Evolutionary conservation across 2,888 invertebrate genomes (phyloP), one percentile per base, ranked within the genome.

Genomic region (Lithophane ornitopus): DNA sequence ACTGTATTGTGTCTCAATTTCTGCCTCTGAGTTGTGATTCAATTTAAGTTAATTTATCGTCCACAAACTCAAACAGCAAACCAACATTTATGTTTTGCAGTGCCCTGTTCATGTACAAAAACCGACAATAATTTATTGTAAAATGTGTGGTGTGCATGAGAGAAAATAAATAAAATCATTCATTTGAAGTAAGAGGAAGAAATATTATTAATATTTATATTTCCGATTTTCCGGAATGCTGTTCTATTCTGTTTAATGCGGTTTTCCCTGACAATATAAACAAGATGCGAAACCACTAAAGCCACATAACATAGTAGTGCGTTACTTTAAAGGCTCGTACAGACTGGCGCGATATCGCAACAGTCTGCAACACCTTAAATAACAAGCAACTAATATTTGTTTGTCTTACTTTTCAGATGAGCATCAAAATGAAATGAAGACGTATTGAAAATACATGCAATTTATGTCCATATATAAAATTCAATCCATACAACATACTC

Each of bases 221-320:
- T n/a, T n/a, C n/a, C n/a, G n/a, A n/a, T n/a, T n/a, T 34, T 74
- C 56, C 41, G 76, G 76, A 81, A 75, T 75, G 61, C 14, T 62
- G 12, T 39, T 46, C 12, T 12, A 14, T 26, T 28, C 7, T 58
- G 14, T 22, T 28, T 22, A 41, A 19, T 58, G 39, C 61, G 52
- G 76, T 77, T 77, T 81, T 81, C 75, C 76, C 62, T 49, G 74
- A 63, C 39, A 75, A 74, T 49, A 56, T 49, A 63, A 62, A 63
- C 26, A 71, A 61, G 59, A 44, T 14, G 41, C 28, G 3, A 19
- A 19, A 26, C n/a, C 34, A 61, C 34, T 14, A 34, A 46, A 62
- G 16, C 46, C 39, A 62, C 46, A 28, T 63, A 26, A 7, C 9
- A 56, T 9, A 56, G 22, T 7, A 56, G 41, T 63, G 54, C 34